A percentile compares a stretch with the other conserved stretches of the same genome.
These are phyloP conservation scores for Spisula solida DNA, from an alignment of 2,888 invertebrate genomes.

Conservation along the genomic window DNA sequence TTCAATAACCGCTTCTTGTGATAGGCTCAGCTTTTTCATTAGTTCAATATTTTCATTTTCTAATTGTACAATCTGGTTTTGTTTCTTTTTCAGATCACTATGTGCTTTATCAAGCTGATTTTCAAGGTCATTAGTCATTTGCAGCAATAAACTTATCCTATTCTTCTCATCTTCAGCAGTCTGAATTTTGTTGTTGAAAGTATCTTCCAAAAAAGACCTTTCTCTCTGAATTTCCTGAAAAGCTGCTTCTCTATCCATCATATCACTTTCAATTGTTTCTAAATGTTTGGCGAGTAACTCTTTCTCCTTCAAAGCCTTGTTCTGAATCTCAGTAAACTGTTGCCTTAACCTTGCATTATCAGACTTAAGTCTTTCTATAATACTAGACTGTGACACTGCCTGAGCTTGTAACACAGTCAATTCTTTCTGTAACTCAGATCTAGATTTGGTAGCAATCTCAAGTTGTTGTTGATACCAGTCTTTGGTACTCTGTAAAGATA, in stretches of 20 bases:
- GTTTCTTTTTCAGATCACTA: conserved; percentile 85
- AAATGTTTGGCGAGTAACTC: conserved; percentile 88
- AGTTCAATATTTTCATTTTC: conserved; percentile 87
- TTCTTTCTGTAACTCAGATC: conserved; percentile 87
- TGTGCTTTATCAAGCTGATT: conserved; percentile 85
- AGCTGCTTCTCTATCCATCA: conserved; percentile 88
- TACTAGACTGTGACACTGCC: conserved; percentile 83
- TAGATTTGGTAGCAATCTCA: conserved; percentile 86
- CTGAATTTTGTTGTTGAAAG: conserved; percentile 83
- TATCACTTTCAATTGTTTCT: conserved; percentile 88
- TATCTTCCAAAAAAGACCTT: conserved; percentile 85
- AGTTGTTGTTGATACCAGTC: conserved; percentile 88
- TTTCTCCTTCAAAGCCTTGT: conserved; percentile 88
- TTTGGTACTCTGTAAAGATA: conserved; percentile 86
- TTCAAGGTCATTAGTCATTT: conserved; percentile 85
- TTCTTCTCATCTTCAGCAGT: conserved; percentile 87
- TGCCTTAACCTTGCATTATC: conserved; percentile 86
- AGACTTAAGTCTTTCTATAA: conserved; percentile 86
- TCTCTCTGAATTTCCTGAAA: conserved; percentile 87
- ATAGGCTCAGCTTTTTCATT: conserved; percentile 85
- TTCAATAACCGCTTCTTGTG: conserved; percentile 87
- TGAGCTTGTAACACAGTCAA: conserved; percentile 85
- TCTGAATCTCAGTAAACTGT: conserved; percentile 87
- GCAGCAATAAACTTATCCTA: conserved; percentile 80
- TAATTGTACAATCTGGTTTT: conserved; percentile 82